These are phyloP conservation scores for Acleris cristana DNA, from an alignment of 2,888 invertebrate genomes.

Conservation along the genomic window DNA sequence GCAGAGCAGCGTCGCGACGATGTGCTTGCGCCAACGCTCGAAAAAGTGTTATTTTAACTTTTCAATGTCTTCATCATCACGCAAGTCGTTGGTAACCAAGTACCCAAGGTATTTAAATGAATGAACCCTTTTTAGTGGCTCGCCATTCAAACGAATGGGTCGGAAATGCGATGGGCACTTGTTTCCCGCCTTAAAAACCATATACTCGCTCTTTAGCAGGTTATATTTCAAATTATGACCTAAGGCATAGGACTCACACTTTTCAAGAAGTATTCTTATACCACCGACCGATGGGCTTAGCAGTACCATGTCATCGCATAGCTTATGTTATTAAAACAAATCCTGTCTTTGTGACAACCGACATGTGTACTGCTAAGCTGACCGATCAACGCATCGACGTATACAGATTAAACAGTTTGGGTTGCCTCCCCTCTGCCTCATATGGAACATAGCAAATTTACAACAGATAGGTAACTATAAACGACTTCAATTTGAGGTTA, in stretches of 20 bases:
- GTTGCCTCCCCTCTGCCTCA: too few species aligned
- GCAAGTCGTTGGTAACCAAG: not conserved
- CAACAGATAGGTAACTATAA: too few species aligned
- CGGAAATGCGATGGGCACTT: not conserved
- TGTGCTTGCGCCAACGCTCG: not conserved
- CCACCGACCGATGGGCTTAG: not conserved
- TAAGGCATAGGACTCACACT: not conserved
- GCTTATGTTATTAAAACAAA: not conserved
- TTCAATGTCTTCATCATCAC: too few species aligned
- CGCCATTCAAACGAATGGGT: too few species aligned
- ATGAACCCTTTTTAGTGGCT: not conserved
- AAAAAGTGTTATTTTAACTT: not conserved
- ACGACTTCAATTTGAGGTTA: too few species aligned
- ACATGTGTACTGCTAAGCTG: not conserved
- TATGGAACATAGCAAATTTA: too few species aligned
- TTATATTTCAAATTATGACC: too few species aligned
- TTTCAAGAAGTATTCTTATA: not conserved
- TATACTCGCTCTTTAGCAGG: not conserved
- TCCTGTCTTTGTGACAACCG: not conserved
- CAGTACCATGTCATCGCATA: not conserved
- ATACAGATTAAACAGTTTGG: too few species aligned
- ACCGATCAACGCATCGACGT: too few species aligned
- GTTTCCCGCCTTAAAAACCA: conserved; percentile 3
- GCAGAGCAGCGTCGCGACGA: not conserved
- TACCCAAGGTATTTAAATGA: conserved; percentile 4